phyloP scores from a whole-genome alignment of 2,888 invertebrate genomes.

The Oxycera nigricornis region DNA sequence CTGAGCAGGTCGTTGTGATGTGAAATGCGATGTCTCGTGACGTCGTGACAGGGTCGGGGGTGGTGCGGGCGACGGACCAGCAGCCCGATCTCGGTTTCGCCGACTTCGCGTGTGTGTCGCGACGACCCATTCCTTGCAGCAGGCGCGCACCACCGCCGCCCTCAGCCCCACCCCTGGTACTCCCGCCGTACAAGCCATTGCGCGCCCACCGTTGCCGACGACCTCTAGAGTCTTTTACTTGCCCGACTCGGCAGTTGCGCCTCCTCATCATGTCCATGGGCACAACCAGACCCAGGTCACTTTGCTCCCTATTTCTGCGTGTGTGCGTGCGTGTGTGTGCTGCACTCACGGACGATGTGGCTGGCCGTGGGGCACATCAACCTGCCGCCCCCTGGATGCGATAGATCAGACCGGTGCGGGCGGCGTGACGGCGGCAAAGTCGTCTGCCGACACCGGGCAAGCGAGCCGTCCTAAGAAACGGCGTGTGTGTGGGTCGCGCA shows the following conservation, averaged over 20 bases:
- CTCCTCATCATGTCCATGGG: background rate
- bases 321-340: background rate
- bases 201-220: constrained; percentile 37
- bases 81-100: constrained; percentile 56
- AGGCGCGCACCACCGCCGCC: constrained; percentile 32
- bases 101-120: constrained; percentile 47
- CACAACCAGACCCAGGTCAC: background rate
- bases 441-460: background rate
- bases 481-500: constrained; percentile 15
- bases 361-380: constrained; percentile 18
- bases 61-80: constrained; percentile 55
- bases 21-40: too few species aligned
- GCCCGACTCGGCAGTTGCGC: background rate
- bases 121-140: constrained; percentile 27
- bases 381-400: constrained; percentile 38
- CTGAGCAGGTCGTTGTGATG: constrained; percentile 29
- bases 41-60: constrained; percentile 50
- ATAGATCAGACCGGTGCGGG: background rate
- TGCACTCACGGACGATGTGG: constrained; percentile 1
- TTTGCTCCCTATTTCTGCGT: background rate
- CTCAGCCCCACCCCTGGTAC: background rate
- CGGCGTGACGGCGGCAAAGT: background rate
- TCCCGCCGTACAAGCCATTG: background rate
- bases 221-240: constrained; percentile 30
- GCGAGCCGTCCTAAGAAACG: background rate